Conservation (phyloP, 2,888 invertebrate genomes). For the Xanthia icteritia region DNA sequence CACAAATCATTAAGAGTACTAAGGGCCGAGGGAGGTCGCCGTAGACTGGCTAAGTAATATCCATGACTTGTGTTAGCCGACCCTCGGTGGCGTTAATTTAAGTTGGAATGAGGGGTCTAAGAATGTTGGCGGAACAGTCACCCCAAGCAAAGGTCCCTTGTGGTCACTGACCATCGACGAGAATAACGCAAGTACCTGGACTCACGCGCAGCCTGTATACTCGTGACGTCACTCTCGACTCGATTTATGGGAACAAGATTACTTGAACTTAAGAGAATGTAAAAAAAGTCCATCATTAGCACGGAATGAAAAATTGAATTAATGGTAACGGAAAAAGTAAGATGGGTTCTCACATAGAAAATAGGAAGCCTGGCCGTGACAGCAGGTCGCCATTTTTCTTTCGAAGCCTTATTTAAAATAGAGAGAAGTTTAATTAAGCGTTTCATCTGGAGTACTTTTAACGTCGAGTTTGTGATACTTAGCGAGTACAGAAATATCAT, state of each 20-base stretch:
- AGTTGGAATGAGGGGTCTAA: slow-evolving; percentile 68
- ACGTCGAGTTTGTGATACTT: slow-evolving; percentile 23
- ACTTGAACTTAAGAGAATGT: slow-evolving; percentile 56
- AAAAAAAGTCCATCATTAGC: slow-evolving; percentile 56
- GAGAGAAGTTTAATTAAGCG: slow-evolving; percentile 43
- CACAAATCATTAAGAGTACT: slow-evolving; percentile 67
- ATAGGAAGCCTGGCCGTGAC: slow-evolving; percentile 24
- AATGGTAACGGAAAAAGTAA: slow-evolving; percentile 39
- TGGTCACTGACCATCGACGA: slow-evolving; percentile 89
- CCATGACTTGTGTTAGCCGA: slow-evolving; percentile 72
- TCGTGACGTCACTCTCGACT: slow-evolving; percentile 81
- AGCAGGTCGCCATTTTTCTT: slow-evolving; percentile 39
- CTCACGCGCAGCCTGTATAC: slow-evolving; percentile 74
- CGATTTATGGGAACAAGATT: slow-evolving; percentile 72
- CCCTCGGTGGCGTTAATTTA: slow-evolving; percentile 61
- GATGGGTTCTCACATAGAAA: slow-evolving; percentile 48
- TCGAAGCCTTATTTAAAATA: slow-evolving; percentile 41
- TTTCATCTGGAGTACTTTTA: slow-evolving; percentile 33
- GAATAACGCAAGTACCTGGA: slow-evolving; percentile 86
- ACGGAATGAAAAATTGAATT: slow-evolving; percentile 52
- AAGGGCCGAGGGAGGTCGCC: slow-evolving; percentile 72
- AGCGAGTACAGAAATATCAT: slow-evolving; percentile 18
- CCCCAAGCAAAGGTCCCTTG: slow-evolving; percentile 87
- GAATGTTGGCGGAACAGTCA: slow-evolving; percentile 85
- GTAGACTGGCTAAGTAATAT: slow-evolving; percentile 70